These are phyloP conservation scores for Ivindomyrus marchei DNA, from an alignment of 2,113 vertebrate genomes.

Conservation along the genomic window DNA sequence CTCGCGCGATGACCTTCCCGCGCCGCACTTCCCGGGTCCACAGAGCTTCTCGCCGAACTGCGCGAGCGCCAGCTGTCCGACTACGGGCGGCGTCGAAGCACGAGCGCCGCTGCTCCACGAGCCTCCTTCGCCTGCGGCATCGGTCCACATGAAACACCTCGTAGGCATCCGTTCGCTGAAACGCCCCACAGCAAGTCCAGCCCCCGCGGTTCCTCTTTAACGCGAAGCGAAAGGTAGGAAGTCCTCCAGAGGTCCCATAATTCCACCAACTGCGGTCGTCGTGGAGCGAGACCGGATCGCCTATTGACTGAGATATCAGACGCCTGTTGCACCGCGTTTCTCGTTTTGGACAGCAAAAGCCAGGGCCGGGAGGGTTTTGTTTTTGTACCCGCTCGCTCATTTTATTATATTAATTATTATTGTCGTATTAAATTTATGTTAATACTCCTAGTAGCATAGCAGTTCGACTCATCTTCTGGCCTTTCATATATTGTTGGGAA, in stretches of 20 bases:
- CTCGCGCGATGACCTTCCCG: not conserved
- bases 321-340: not conserved
- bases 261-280: not conserved
- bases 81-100: not conserved
- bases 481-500: not conserved
- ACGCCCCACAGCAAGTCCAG: not conserved
- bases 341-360: not conserved
- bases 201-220: not conserved
- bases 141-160: not conserved
- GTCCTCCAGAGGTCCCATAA: constrained; percentile 23
- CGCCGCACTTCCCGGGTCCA: not conserved
- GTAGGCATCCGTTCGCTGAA: not conserved
- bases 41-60: not conserved
- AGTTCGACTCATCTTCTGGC: not conserved
- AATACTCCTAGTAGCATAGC: not conserved
- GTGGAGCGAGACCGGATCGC: not conserved
- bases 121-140: not conserved
- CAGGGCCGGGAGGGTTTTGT: not conserved
- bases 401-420: not conserved
- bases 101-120: not conserved
- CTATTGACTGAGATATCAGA: not conserved
- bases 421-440: not conserved
- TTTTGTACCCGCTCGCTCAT: not conserved
- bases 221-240: constrained; percentile 13
- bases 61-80: not conserved